phyloP scores from a whole-genome alignment of 2,888 invertebrate species.

The Heterodera filipjevi region DNA sequence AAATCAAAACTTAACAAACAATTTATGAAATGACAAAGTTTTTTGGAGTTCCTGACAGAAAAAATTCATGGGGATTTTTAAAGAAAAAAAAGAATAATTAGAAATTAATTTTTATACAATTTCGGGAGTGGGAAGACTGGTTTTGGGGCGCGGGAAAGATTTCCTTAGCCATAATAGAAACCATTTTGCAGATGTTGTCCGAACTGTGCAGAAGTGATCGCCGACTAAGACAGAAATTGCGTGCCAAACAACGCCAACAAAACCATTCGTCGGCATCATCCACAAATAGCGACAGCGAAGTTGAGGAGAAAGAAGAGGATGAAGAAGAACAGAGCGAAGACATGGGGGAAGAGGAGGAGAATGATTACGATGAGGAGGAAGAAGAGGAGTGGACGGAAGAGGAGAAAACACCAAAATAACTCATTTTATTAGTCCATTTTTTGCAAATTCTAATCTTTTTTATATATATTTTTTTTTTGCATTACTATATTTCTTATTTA shows the following conservation, averaged over 20 bases:
- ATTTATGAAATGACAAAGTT: too few relatives aligned
- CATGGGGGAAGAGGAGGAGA: background rate
- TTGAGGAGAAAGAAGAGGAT: background rate
- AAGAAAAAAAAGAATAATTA: too few relatives aligned
- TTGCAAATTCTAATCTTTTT: background rate
- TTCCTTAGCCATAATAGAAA: background rate
- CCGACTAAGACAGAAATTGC: background rate
- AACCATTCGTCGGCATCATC: background rate
- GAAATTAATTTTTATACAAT: too few relatives aligned
- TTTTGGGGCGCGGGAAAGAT: too few relatives aligned
- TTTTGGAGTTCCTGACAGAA: too few relatives aligned
- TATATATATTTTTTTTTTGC: background rate
- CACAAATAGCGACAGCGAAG: background rate
- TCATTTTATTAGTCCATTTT: background rate
- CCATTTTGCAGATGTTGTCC: background rate
- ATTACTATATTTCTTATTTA: background rate
- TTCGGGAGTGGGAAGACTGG: too few relatives aligned
- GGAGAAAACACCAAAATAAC: background rate
- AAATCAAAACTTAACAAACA: too few relatives aligned
- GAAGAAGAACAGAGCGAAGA: background rate
- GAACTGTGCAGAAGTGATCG: slow-evolving; percentile 23
- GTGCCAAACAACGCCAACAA: background rate
- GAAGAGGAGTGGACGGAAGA: slow-evolving; percentile 3
- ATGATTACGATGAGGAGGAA: background rate
- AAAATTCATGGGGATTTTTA: too few relatives aligned